Conservation (phyloP, 2,888 invertebrate species). For the Dendrolimus houi region DNA sequence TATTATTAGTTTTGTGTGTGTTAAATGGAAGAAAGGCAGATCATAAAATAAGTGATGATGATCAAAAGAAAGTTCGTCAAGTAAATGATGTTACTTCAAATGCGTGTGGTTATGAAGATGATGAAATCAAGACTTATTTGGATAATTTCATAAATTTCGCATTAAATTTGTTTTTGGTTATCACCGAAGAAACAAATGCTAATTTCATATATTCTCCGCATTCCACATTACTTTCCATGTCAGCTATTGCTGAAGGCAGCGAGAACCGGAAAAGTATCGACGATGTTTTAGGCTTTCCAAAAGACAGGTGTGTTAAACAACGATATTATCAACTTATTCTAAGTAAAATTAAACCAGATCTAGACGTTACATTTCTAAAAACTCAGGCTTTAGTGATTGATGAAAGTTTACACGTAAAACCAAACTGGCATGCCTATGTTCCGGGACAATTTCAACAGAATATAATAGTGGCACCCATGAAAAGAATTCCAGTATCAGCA, state of each 20-base stretch:
- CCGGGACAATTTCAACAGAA: constrained; percentile 10
- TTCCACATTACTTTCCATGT: constrained; percentile 14
- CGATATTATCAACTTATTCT: constrained; percentile 15
- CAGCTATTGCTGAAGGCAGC: constrained; percentile 17
- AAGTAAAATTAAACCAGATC: constrained; percentile 4
- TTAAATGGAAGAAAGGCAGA: not conserved
- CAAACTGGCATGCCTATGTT: constrained; percentile 16
- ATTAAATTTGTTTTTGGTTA: constrained; percentile 4
- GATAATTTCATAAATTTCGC: constrained; percentile 6
- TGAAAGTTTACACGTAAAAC: constrained; percentile 12
- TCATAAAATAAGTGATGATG: not conserved
- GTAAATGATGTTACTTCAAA: not conserved
- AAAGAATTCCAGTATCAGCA: constrained; percentile 6
- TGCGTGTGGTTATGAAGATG: not conserved
- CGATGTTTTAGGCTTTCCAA: constrained; percentile 16
- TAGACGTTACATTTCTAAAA: constrained; percentile 13
- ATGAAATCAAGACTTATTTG: not conserved
- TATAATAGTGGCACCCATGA: constrained; percentile 13
- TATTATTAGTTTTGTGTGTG: not conserved
- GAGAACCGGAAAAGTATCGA: constrained; percentile 16
- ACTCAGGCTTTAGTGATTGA: constrained; percentile 18
- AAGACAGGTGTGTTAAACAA: constrained; percentile 15
- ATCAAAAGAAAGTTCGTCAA: not conserved
- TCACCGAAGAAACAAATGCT: constrained; percentile 4
- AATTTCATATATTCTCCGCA: constrained; percentile 11